Evolutionary conservation across 2,888 invertebrate genomes (phyloP).

Genomic region (Acholoe squamosa): DNA sequence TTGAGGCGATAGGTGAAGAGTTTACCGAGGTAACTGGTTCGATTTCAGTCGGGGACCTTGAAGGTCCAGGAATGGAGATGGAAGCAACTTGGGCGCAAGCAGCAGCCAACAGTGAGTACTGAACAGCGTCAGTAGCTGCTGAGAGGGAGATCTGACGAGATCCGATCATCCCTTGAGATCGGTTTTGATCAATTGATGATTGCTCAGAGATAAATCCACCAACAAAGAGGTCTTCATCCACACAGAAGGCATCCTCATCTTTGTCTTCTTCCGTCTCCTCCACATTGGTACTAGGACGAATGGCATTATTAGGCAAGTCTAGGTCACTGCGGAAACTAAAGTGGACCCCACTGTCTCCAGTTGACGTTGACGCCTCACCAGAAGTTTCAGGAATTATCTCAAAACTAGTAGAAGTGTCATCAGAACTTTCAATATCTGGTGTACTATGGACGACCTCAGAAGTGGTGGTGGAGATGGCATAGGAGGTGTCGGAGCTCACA

Average conservation of each 20-base stretch:
- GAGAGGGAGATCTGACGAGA: background rate
- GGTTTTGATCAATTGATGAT: background rate
- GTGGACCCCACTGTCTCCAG: background rate
- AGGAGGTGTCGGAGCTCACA: too few relatives aligned
- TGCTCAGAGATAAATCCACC: background rate
- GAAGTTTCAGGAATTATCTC: background rate
- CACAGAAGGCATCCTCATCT: background rate
- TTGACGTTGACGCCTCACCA: background rate
- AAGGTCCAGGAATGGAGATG: background rate
- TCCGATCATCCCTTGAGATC: background rate
- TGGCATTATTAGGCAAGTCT: background rate
- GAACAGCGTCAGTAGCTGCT: background rate
- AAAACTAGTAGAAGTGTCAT: conserved; percentile 10
- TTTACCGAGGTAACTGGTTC: too few relatives aligned
- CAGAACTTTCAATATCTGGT: background rate
- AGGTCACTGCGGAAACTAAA: background rate
- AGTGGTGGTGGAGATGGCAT: background rate
- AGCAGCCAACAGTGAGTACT: background rate
- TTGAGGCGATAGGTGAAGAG: background rate
- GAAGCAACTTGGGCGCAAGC: background rate
- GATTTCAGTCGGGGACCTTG: too few relatives aligned
- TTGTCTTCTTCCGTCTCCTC: background rate
- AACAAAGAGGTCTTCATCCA: conserved; percentile 17
- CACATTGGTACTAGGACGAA: background rate
- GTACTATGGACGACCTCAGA: background rate